A percentile compares a stretch with the other conserved stretches of the same genome.
phyloP scores from a whole-genome alignment of 2,888 invertebrate genomes.

The Malacosoma neustria region DNA sequence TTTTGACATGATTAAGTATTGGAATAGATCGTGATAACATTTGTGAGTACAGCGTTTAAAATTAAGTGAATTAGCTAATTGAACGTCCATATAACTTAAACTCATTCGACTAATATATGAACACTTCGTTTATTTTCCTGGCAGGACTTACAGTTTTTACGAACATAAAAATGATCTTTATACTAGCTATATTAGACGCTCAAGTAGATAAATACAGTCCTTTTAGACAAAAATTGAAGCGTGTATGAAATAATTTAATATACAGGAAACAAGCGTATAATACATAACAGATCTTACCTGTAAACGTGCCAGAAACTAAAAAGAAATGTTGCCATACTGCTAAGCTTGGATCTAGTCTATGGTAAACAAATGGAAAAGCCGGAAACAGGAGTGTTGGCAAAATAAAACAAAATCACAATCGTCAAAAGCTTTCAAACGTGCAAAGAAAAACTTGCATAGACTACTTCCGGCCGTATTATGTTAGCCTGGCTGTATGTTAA shows the following conservation, averaged over 20 bases:
- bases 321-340: slow-evolving; percentile 38
- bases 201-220: too few relatives aligned
- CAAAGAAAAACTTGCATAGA: slow-evolving; percentile 18
- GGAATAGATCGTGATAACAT: too few relatives aligned
- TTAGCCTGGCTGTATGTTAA: too few relatives aligned
- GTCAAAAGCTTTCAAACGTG: slow-evolving; percentile 75
- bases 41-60: too few relatives aligned
- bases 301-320: slow-evolving; percentile 17
- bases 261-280: slow-evolving; percentile 29
- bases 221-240: slow-evolving; percentile 30
- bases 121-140: too few relatives aligned
- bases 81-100: too few relatives aligned
- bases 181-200: too few relatives aligned
- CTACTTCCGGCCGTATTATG: neutral
- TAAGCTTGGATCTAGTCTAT: slow-evolving; percentile 32
- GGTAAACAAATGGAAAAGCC: slow-evolving; percentile 40
- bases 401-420: slow-evolving; percentile 74
- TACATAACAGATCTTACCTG: slow-evolving; percentile 46
- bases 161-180: too few relatives aligned
- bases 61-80: too few relatives aligned
- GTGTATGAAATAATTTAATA: slow-evolving; percentile 51
- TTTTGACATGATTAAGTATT: too few relatives aligned
- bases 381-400: slow-evolving; percentile 35
- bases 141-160: too few relatives aligned
- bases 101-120: too few relatives aligned